Conservation (phyloP, 2,113 vertebrate genomes). For the Meles meles region DNA sequence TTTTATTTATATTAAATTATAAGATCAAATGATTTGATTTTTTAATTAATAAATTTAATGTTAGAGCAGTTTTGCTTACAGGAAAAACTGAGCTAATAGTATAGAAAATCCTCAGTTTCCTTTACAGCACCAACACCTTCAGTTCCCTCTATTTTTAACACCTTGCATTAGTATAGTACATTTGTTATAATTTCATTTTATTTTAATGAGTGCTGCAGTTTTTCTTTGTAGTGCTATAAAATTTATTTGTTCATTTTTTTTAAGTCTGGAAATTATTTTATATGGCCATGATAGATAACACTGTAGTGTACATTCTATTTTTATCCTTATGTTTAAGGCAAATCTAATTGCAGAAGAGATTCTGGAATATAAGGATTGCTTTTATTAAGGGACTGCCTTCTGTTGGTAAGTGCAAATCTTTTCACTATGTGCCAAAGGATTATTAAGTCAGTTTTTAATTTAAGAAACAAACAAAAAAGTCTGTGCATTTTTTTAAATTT, state of each 20-base stretch:
- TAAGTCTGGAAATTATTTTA: neutral
- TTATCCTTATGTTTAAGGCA: neutral
- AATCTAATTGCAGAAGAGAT: neutral
- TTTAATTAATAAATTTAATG: neutral
- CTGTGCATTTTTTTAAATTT: neutral
- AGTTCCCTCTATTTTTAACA: neutral
- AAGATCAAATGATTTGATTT: neutral
- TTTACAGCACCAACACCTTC: neutral
- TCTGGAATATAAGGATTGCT: neutral
- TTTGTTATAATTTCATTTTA: neutral
- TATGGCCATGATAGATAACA: neutral
- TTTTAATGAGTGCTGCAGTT: neutral
- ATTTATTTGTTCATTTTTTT: neutral
- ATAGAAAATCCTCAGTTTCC: neutral
- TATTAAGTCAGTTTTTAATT: neutral
- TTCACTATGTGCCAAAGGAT: neutral
- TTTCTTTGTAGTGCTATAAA: neutral
- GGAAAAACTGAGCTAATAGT: neutral
- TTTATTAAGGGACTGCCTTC: neutral
- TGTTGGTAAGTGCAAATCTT: neutral
- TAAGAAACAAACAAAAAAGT: neutral
- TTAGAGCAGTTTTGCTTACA: neutral
- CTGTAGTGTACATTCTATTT: neutral
- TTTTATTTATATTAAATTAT: neutral
- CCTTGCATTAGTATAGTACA: neutral